Conservation (phyloP, 2,888 invertebrate genomes). For the Euzetes globulus region DNA sequence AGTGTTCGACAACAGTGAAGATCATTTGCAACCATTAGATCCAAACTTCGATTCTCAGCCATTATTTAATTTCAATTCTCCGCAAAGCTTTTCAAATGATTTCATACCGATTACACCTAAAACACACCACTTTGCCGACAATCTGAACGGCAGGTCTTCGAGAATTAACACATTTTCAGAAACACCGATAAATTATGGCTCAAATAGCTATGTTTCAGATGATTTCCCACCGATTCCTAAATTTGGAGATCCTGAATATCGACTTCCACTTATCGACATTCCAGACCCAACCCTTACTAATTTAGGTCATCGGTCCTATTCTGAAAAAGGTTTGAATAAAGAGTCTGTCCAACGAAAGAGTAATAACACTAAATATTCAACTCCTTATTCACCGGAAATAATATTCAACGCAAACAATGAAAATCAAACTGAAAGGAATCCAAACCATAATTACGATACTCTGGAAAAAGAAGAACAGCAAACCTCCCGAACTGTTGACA, state of each 20-base stretch:
- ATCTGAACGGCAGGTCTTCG: background rate
- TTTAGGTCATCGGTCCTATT: background rate
- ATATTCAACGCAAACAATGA: background rate
- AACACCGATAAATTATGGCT: background rate
- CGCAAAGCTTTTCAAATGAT: background rate
- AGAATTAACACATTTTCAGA: background rate
- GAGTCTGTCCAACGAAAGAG: background rate
- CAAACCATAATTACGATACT: slow-evolving; percentile 10
- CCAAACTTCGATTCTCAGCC: background rate
- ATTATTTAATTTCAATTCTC: background rate
- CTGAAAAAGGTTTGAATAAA: background rate
- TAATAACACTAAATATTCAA: background rate
- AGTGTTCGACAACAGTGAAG: background rate
- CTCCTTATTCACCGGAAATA: background rate
- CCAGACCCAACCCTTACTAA: background rate
- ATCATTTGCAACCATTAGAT: background rate
- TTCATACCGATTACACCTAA: background rate
- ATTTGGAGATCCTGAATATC: slow-evolving; percentile 4
- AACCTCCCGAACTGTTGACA: background rate
- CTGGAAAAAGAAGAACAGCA: slow-evolving; percentile 2
- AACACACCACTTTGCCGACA: background rate
- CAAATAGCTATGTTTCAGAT: background rate
- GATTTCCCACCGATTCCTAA: background rate
- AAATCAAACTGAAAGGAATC: background rate
- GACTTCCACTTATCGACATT: background rate